Evolutionary conservation across 1,140 invertebrate species (phyloP).

Genomic region (Ips nitidus): DNA sequence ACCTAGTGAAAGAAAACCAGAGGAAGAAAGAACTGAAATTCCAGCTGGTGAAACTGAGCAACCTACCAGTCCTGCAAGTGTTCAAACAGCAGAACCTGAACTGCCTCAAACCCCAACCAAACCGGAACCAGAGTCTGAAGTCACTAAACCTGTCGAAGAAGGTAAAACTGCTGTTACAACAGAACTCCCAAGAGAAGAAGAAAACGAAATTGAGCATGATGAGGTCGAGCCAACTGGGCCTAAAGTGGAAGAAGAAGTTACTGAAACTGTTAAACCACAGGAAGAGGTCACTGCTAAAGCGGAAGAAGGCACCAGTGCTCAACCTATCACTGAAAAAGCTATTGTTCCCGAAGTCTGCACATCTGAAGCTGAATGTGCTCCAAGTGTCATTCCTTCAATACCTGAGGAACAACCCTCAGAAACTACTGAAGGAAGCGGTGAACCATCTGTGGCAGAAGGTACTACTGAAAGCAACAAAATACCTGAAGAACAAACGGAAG

Average conservation of each 20-base stretch:
- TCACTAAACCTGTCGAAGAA: constrained; percentile 2
- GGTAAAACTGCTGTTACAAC: constrained; percentile 10
- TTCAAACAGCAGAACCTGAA: constrained; percentile 9
- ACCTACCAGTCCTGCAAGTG: constrained; percentile 6
- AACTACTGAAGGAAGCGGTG: constrained; percentile 36
- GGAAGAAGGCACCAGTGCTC: background rate
- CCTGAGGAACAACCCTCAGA: constrained; percentile 38
- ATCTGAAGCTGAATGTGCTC: constrained; percentile 29
- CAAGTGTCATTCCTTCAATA: constrained; percentile 25
- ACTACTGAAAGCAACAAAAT: constrained; percentile 33
- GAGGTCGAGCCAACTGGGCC: constrained; percentile 22
- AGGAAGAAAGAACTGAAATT: constrained; percentile 7
- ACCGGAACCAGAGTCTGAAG: constrained; percentile 11
- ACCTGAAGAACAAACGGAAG: constrained; percentile 36
- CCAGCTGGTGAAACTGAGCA: constrained; percentile 7
- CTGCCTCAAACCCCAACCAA: background rate
- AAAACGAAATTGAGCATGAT: constrained; percentile 36
- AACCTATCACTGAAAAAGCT: constrained; percentile 28
- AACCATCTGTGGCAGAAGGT: constrained; percentile 2
- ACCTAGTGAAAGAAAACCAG: background rate
- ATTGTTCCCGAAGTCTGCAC: constrained; percentile 34
- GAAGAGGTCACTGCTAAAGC: background rate
- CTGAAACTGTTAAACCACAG: constrained; percentile 1
- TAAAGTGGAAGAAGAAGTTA: constrained; percentile 13
- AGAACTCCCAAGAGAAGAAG: constrained; percentile 27